Base-by-base conservation (phyloP, 1,140 invertebrate species). In the Battus philenor region DNA sequence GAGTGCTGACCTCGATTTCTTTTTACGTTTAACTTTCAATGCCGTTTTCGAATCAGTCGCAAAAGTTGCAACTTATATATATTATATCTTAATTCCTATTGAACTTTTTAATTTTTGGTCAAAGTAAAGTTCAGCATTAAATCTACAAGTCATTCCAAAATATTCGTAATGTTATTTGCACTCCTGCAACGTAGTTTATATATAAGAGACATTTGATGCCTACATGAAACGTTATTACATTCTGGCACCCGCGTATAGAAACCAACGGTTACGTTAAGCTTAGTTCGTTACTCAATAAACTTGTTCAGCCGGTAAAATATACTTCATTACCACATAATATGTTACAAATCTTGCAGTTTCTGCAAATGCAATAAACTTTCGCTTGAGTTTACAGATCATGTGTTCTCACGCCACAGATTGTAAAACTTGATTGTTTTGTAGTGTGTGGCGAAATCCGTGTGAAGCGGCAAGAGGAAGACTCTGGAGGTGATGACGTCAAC, bases 401-500 rank as follows among this genome's bases (percentile, higher is more conserved):
- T 9, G 26, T 17, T 27, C 24, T 17, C 38, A 41, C 26, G 38
- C 38, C 16, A 41, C 24, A 29, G 22, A 27, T 41, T 41, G 8
- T 27, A 27, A 13, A 16, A 27, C 6, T 27, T 9, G 2, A 26
- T 36, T 41, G 34, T 44, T 41, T 36, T 63, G 24, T 49, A 83
- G 76, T 80, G 43, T 72, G 63, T 63, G 87, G 87, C 50, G 74
- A 78, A 47, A 62, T 48, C 16, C 71, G 86, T 52, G 80, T 86
- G 12, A 87, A 86, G 47, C 88, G 91, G 53, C 92, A 94, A 68
- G 92, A 93, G 2, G 90, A 91, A 7, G 90, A 90, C 11, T 74
- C 68, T 8, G 90, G 90, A 33, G 89, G 89, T 11, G 87, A 88
- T 9, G 92, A 93, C 24, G 87, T 90, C 39, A 93, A 90, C 60